Percentiles rank a stretch among this genome's conserved stretches.
These are phyloP conservation scores for Apis mellifera DNA, from an alignment of 1,140 invertebrate genomes.

Conservation along the genomic window Amel_HAv3.1 CM009935.2:10373501-10374000, in stretches of 20 bases:
- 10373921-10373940: conserved; percentile 51
- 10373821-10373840: neutral
- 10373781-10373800: neutral
- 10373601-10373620: too few species aligned
- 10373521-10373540: too few species aligned
- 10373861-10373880: conserved; percentile 35
- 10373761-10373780: too few species aligned
- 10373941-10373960: conserved; percentile 6
- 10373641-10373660: too few species aligned
- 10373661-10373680: too few species aligned
- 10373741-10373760: neutral
- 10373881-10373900: conserved; percentile 40
- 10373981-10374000: neutral
- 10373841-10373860: neutral
- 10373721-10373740: neutral
- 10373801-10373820: conserved; percentile 37
- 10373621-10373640: too few species aligned
- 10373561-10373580: too few species aligned
- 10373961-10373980: conserved; percentile 27
- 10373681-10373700: too few species aligned
- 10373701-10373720: neutral
- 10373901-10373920: conserved; percentile 47
- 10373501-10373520: too few species aligned
- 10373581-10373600: too few species aligned
- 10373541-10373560: too few species aligned